Evolutionary conservation across 1,140 invertebrate species (phyloP), one percentile per base, ranked within the genome.

Genomic region (Thaumatotibia leucotreta): DNA sequence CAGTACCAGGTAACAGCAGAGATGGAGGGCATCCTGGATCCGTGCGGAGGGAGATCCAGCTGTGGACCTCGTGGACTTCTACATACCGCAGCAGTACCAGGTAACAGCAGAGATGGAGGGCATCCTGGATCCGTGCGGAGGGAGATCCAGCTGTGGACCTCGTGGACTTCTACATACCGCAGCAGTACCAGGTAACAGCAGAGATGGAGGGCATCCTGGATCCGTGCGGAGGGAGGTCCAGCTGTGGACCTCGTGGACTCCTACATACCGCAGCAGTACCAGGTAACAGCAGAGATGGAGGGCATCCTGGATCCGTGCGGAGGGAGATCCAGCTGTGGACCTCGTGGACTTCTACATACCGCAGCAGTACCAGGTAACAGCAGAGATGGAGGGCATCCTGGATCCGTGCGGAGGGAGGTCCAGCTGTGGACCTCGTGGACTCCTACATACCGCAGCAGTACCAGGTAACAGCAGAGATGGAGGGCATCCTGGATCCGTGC

Each of bases 91-190:
- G 75, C 95, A 98, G 81, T 99, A 98, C 92, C 95, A 96, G 85
- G 97, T 73, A 99, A 82, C 97, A 99, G 83, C 98, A 99, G 89
- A 89, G 97, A 62, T 98, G 95, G 98, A 99, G 88, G 97, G 96
- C 20, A 93, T 99, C 29, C 92, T 99, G 65, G 98, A 99, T 81
- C 97, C 97, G 74, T 99, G 3, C 95, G 96, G 35, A 91, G 97
- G 61, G 98, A 99, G 90, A 91, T 99, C n/a, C 96, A 97, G 69
- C 91, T 99, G 0, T 98, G 65, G 97, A 97, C 86, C 87, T 97
- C 1, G 95, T 97, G 5, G 95, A 99, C 83, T 95, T 94, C 35
- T 99, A 97, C 80, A 98, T 99, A 87, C 98, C 98, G 4, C 93
- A 94, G 75, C 95, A 98, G 81, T 99, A 98, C 92, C 95, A 96